Base-by-base conservation (phyloP, 2,113 vertebrate genomes). In the Lasiurus borealis region DNA sequence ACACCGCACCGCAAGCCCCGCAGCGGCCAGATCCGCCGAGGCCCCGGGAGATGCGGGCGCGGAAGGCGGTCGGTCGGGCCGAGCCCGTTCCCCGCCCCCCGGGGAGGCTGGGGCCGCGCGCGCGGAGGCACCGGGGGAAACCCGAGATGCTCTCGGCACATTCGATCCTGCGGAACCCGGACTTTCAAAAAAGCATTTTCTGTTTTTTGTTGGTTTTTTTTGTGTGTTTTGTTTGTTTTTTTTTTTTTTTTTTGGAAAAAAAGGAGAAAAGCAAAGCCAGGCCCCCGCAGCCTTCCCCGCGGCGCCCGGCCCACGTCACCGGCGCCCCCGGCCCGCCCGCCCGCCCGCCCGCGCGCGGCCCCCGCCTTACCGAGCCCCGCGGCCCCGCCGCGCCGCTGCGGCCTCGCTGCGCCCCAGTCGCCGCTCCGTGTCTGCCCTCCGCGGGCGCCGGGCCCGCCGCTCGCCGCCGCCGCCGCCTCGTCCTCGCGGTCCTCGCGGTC, bases 341-440 rank as follows among this genome's bases (percentile, higher is more conserved):
- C n/a, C n/a, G n/a, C n/a, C n/a, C n/a, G n/a, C n/a, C n/a, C n/a
- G n/a, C n/a, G n/a, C 54, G 72, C 91, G 50, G 46, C 85, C 68
- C 91, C 96, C 93, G 95, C 94, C 59, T 97, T 92, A 97, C 93
- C 93, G 96, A 96, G 96, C 92, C 90, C 84, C 90, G 86, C 93
- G 96, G 95, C 97, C 95, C 95, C 97, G 87, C 97, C 97, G 96
- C 96, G 94, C 94, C 85, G 97, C 95, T 96, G 71, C 96, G 96
- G 90, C 92, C 81, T 94, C 93, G 94, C 88, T 97, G 94, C 97
- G 96, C 92, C 96, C 96, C 14, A 83, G 59, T 92, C 90, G 59
- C 89, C 93, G 96, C 85, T 95, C 96, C 92, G 93, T 96, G 94
- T 91, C 97, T 97, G 76, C 94, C 97, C 93, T 86, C 93, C 71